Conservation (phyloP, 2,797 vertebrate species). For the Parauchenoglanis punctatus region DNA sequence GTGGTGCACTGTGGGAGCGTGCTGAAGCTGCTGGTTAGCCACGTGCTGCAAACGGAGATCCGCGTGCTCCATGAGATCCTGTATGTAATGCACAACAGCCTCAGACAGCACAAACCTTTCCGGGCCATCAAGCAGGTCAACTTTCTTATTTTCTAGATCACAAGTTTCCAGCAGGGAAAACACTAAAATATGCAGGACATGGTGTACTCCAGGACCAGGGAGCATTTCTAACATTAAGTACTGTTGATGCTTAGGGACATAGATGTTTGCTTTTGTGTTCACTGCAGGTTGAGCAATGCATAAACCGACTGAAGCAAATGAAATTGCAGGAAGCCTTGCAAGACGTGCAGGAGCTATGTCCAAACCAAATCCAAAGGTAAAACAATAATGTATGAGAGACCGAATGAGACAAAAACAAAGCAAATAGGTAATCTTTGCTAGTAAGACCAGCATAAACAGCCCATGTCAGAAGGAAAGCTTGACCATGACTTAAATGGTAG, state of each 20-base stretch:
- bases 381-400: background rate
- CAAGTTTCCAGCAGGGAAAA: no score
- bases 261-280: background rate
- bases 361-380: slow-evolving; percentile 68
- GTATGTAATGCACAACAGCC: slow-evolving; percentile 76
- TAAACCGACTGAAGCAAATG: slow-evolving; percentile 76
- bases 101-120: slow-evolving; percentile 80
- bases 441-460: background rate
- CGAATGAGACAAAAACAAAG: background rate
- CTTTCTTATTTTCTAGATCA: background rate
- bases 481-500: background rate
- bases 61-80: slow-evolving; percentile 80
- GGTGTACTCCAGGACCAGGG: background rate
- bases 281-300: slow-evolving; percentile 77
- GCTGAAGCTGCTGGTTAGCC: slow-evolving; percentile 67
- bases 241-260: background rate
- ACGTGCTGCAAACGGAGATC: slow-evolving; percentile 78
- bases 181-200: background rate
- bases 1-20: slow-evolving; percentile 64
- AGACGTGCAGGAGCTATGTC: slow-evolving; percentile 70
- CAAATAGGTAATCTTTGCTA: background rate
- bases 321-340: slow-evolving; percentile 68
- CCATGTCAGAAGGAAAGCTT: background rate
- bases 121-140: slow-evolving; percentile 85
- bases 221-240: background rate